Conservation (phyloP, 2,797 vertebrate species). For the Capromys pilorides region DNA sequence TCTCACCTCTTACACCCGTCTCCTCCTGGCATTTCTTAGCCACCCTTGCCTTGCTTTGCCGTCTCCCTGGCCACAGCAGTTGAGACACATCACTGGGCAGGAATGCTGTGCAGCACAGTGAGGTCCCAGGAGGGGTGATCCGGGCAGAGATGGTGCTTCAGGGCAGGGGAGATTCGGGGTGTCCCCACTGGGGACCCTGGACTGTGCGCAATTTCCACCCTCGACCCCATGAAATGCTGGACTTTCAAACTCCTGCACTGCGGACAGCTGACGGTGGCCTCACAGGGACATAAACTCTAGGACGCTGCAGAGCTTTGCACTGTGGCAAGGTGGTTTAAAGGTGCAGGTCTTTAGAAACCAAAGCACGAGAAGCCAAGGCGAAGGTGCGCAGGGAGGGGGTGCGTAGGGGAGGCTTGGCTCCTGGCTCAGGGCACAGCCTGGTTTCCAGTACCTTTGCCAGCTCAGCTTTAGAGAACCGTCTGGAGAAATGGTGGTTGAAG, state of each 20-base stretch:
- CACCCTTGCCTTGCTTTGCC: not conserved
- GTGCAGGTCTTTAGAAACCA: too few species aligned
- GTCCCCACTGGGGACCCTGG: fast-evolving
- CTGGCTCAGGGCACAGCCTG: not conserved
- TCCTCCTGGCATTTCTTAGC: not conserved
- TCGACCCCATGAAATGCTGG: fast-evolving
- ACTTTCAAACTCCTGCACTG: fast-evolving
- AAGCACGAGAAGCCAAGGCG: not conserved
- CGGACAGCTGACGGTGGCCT: fast-evolving
- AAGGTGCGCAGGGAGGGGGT: fast-evolving
- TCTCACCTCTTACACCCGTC: not conserved
- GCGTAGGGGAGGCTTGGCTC: not conserved
- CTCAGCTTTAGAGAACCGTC: not conserved
- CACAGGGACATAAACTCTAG: fast-evolving
- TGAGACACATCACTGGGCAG: not conserved
- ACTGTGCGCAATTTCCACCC: fast-evolving
- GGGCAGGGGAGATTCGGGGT: not conserved
- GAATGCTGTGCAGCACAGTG: not conserved
- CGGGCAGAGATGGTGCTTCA: fast-evolving
- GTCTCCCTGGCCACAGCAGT: not conserved
- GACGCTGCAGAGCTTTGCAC: fast-evolving
- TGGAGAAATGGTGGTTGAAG: not conserved
- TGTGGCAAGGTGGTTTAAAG: not conserved
- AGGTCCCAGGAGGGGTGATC: not conserved
- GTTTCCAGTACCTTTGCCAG: not conserved